These are phyloP conservation scores for Gopherus flavomarginatus DNA, from an alignment of 2,113 vertebrate species.

Conservation along the genomic window DNA sequence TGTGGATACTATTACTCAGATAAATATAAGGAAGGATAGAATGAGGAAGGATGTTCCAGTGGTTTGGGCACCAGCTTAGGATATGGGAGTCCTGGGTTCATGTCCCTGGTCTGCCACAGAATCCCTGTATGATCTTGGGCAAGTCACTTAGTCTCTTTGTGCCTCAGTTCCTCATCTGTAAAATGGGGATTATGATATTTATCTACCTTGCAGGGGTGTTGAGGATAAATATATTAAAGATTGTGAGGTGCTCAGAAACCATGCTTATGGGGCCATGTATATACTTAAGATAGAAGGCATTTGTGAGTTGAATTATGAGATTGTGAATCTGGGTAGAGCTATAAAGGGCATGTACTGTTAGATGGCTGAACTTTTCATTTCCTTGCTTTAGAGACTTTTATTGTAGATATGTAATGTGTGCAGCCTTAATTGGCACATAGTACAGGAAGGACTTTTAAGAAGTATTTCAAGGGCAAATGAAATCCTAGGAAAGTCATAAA, in stretches of 20 bases:
- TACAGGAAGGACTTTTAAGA: background rate
- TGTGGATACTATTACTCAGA: background rate
- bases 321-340: background rate
- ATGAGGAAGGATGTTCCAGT: background rate
- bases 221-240: background rate
- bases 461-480: background rate
- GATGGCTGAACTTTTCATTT: background rate
- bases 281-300: background rate
- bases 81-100: background rate
- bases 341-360: background rate
- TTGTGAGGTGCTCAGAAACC: background rate
- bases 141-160: background rate
- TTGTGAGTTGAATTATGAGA: background rate
- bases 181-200: background rate
- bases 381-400: background rate
- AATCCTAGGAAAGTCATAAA: background rate
- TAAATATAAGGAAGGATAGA: background rate
- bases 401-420: background rate
- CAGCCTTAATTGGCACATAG: background rate
- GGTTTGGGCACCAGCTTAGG: background rate
- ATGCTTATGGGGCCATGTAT: background rate
- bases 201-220: background rate
- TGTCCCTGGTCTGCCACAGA: background rate
- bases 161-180: background rate
- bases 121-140: background rate